These are phyloP conservation scores for Oscheius sp. DNA, from an alignment of 2,888 invertebrate genomes.

Conservation along the genomic window DNA sequence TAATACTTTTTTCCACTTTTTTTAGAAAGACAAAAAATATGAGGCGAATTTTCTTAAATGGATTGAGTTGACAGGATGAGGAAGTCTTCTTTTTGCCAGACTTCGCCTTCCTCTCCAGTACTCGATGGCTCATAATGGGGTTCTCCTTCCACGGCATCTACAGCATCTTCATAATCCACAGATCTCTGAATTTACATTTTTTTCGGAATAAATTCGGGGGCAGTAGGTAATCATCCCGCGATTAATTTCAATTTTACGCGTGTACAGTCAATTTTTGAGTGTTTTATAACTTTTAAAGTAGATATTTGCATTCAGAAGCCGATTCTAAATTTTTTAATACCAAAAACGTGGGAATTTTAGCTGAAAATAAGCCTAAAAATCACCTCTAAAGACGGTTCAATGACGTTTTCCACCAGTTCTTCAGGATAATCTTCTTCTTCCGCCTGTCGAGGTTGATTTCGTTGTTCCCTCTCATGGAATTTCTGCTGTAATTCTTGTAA, in stretches of 20 bases:
- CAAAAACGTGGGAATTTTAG: too few species aligned
- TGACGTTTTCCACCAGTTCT: neutral
- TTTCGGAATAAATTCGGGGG: too few species aligned
- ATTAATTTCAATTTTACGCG: too few species aligned
- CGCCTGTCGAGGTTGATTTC: neutral
- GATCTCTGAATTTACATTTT: constrained; percentile 9
- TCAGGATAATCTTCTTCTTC: constrained; percentile 4
- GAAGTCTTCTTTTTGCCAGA: constrained; percentile 47
- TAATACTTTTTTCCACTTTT: too few species aligned
- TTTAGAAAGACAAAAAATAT: too few species aligned
- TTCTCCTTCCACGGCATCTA: constrained; percentile 41
- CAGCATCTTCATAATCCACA: constrained; percentile 24
- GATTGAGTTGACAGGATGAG: constrained; percentile 64
- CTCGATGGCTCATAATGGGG: neutral
- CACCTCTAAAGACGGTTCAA: neutral
- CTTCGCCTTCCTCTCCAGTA: constrained; percentile 7
- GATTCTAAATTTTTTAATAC: too few species aligned
- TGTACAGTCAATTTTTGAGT: too few species aligned
- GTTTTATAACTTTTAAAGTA: too few species aligned
- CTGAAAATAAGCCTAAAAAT: too few species aligned
- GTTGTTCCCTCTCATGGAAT: constrained; percentile 45
- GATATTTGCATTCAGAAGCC: too few species aligned
- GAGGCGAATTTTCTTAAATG: constrained; percentile 33
- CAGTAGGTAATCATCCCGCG: too few species aligned
- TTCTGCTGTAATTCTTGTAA: constrained; percentile 55